Evolutionary conservation across 2,888 invertebrate species (phyloP).

Genomic region (Hydrotaea cyrtoneurina): DNA sequence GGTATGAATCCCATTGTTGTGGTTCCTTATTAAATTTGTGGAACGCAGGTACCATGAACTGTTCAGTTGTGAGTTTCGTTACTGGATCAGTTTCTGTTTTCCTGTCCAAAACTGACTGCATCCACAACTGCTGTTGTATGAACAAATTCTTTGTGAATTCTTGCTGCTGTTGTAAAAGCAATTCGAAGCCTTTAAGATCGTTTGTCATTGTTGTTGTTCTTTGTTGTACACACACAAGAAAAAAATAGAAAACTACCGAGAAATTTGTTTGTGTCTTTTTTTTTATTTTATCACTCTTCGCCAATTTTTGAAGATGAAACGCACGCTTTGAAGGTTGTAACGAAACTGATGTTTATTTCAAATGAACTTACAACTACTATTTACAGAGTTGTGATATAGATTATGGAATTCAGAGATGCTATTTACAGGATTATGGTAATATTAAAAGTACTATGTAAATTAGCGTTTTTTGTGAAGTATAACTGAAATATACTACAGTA

Average conservation of each 20-base stretch:
- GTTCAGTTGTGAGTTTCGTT: slow-evolving; percentile 23
- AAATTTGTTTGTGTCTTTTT: not conserved
- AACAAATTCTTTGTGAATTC: not conserved
- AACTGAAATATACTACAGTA: slow-evolving; percentile 30
- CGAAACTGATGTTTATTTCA: slow-evolving; percentile 8
- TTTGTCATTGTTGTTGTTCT: not conserved
- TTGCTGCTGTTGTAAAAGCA: not conserved
- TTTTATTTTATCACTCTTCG: not conserved
- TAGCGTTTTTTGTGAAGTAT: slow-evolving; percentile 8
- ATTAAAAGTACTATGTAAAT: not conserved
- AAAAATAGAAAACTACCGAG: too few relatives aligned
- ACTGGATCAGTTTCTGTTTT: not conserved
- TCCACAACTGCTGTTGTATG: slow-evolving; percentile 37
- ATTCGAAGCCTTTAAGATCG: not conserved
- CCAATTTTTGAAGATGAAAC: not conserved
- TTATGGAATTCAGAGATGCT: too few relatives aligned
- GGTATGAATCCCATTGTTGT: slow-evolving; percentile 59
- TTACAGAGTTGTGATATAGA: not conserved
- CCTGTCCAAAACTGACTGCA: slow-evolving; percentile 32
- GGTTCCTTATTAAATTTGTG: slow-evolving; percentile 59
- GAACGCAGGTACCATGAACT: slow-evolving; percentile 63
- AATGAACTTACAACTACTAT: not conserved
- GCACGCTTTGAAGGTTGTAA: slow-evolving; percentile 1
- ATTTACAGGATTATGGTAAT: too few relatives aligned
- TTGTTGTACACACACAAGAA: not conserved